phyloP scores from a whole-genome alignment of 2,888 invertebrate genomes.

The Drosophila antonietae region DNA sequence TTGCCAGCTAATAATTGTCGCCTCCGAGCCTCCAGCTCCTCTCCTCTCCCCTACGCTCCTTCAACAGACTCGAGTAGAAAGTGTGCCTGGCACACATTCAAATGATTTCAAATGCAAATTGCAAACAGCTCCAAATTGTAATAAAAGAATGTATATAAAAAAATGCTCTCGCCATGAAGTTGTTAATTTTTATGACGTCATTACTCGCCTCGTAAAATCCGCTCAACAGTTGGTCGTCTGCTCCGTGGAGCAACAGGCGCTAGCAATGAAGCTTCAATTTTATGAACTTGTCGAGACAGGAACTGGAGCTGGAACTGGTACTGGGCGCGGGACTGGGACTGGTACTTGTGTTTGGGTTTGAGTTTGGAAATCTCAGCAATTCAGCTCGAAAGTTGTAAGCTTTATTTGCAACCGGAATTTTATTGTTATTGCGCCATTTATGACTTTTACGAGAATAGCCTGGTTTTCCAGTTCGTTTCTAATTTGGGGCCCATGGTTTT shows the following conservation, averaged over 20 bases:
- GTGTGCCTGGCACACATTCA: slow-evolving; percentile 63
- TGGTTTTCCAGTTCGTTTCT: slow-evolving; percentile 47
- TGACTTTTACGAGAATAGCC: slow-evolving; percentile 70
- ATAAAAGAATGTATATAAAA: slow-evolving; percentile 26
- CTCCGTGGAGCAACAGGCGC: slow-evolving; percentile 67
- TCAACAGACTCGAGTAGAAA: slow-evolving; percentile 19
- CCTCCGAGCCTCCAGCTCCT: slow-evolving; percentile 18
- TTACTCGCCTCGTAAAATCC: slow-evolving; percentile 83
- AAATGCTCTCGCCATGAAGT: slow-evolving; percentile 62
- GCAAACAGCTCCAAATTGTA: slow-evolving; percentile 35
- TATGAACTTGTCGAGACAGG: slow-evolving; percentile 62
- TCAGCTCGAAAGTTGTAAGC: slow-evolving; percentile 60
- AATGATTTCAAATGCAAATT: slow-evolving; percentile 49
- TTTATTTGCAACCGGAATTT: slow-evolving; percentile 79
- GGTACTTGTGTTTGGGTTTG: slow-evolving; percentile 11
- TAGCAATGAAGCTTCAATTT: slow-evolving; percentile 45
- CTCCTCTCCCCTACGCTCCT: background rate
- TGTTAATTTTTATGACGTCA: slow-evolving; percentile 84
- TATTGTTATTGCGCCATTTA: slow-evolving; percentile 78
- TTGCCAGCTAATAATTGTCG: slow-evolving; percentile 58
- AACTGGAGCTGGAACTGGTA: slow-evolving; percentile 16
- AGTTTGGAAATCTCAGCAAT: slow-evolving; percentile 51
- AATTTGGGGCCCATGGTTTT: slow-evolving; percentile 61
- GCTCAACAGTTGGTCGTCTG: slow-evolving; percentile 82
- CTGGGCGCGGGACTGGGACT: slow-evolving; percentile 8